These are phyloP conservation scores for Coturnix japonica DNA, from an alignment of 2,113 vertebrate species.

Conservation along the genomic window DNA sequence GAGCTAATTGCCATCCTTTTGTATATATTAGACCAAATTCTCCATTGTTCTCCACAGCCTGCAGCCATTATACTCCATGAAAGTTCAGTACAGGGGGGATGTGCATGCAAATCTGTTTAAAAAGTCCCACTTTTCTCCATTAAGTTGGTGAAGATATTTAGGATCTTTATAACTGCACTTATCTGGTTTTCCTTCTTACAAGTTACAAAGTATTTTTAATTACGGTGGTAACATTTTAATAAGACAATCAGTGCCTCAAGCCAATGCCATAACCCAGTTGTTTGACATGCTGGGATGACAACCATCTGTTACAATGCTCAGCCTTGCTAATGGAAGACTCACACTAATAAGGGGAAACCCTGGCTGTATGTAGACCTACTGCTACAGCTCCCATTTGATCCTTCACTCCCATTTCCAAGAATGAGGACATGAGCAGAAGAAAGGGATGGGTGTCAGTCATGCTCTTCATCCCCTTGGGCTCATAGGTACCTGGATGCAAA, in stretches of 20 bases:
- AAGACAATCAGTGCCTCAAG: neutral
- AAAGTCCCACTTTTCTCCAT: neutral
- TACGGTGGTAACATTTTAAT: slow-evolving; percentile 17
- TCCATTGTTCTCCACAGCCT: neutral
- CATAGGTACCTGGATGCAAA: neutral
- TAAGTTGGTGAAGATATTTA: neutral
- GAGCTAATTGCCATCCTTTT: neutral
- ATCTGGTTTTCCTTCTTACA: neutral
- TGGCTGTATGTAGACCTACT: neutral
- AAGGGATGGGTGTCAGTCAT: neutral
- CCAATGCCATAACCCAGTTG: neutral
- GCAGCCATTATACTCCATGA: neutral
- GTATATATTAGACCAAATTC: neutral
- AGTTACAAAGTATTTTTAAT: neutral
- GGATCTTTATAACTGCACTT: slow-evolving; percentile 8
- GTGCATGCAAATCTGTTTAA: neutral
- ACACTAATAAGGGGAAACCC: neutral
- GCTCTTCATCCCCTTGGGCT: neutral
- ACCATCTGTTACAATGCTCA: neutral
- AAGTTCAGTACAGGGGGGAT: neutral
- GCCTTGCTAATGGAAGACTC: neutral
- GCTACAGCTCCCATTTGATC: neutral
- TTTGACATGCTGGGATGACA: neutral
- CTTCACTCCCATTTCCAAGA: neutral
- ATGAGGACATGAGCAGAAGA: neutral